Evolutionary conservation across 2,113 vertebrate species (phyloP), one percentile per base, ranked within the genome.

Genomic region (Acrocephalus arundinaceus): DNA sequence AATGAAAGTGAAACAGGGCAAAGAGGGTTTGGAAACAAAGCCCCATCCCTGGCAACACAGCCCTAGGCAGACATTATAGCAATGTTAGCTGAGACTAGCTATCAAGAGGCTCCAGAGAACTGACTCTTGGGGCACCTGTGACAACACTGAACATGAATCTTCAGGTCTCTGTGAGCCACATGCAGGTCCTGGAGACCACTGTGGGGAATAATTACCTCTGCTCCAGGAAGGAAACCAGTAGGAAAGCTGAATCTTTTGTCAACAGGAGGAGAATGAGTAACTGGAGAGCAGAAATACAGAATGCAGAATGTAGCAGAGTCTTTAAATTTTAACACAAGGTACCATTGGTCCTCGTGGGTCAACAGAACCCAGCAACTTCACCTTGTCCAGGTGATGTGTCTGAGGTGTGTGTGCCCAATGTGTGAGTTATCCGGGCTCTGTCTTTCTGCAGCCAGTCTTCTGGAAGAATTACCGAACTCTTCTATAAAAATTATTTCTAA

Each of bases 391-490:
- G 19, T 82, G 61, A 77, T 51, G 23, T 49, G 37, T 54, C 22
- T 54, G 52, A 85, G 73, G 23, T 82, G 19, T 73, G 35, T 61
- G 31, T 74, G 71, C 8, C 4, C 27, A 62, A 17, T n/a, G 25
- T 33, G 10, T 63, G 81, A 94, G 70, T 57, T 92, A 76, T 65
- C 35, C 54, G 76, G 61, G 45, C 51, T 91, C 54, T 80, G 15
- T 52, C 71, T 82, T 72, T 71, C 27, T 91, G 63, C 55, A 89
- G 77, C 30, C 55, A 91, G 68, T 35, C 78, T 86, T 88, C 65
- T 72, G 52, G 33, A 66, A 85, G 21, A 86, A 93, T 88, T 76
- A 92, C 85, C 88, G 61, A 94, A 94, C 45, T 73, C 67, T 92
- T 93, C 72, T 79, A 59, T 87, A 91, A 90, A 83, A 93, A 52